A percentile compares a stretch with the other conserved stretches of the same genome.
phyloP scores from a whole-genome alignment of 92 coral and sea anemone genomes.

The Galaxea fascicularis region DNA sequence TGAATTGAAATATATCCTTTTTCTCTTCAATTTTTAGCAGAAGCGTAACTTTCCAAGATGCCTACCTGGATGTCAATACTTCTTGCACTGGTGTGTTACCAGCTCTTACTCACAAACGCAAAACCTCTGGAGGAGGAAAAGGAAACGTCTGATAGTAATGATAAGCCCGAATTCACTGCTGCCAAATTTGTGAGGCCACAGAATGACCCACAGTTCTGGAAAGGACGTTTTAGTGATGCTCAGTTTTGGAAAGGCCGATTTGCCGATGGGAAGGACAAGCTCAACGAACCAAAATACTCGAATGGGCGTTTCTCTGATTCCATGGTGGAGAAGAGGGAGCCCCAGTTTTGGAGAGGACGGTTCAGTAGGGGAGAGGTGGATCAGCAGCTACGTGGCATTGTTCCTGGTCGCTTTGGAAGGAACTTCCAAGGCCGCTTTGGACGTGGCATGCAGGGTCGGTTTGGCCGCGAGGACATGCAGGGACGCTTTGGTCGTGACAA shows the following conservation, averaged over 20 bases:
- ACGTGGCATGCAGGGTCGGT: conserved; percentile 67
- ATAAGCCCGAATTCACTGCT: conserved; percentile 35
- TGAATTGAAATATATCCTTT: too few relatives aligned
- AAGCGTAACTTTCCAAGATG: conserved; percentile 18
- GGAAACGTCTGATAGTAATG: conserved; percentile 2
- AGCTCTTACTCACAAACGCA: conserved; percentile 40
- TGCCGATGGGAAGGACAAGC: conserved; percentile 68
- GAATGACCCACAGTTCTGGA: conserved; percentile 52
- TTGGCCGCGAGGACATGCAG: conserved; percentile 46
- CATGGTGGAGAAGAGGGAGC: conserved; percentile 28
- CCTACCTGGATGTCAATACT: neutral
- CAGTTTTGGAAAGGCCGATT: conserved; percentile 76
- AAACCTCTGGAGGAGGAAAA: conserved; percentile 55
- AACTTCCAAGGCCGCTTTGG: conserved; percentile 64
- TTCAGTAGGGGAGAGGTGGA: conserved; percentile 48
- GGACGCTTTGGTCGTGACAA: conserved; percentile 47
- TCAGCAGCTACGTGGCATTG: conserved; percentile 28
- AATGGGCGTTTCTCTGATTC: conserved; percentile 61
- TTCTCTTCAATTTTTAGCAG: neutral
- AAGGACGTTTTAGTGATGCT: conserved; percentile 60
- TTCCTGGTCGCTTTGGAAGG: conserved; percentile 66
- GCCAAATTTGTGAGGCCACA: conserved; percentile 53
- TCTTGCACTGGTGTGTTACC: conserved; percentile 11
- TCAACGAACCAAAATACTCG: conserved; percentile 51
- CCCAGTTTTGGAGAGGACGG: conserved; percentile 49